Base-by-base conservation (phyloP, 2,113 vertebrate species). In the Phainopepla nitens region DNA sequence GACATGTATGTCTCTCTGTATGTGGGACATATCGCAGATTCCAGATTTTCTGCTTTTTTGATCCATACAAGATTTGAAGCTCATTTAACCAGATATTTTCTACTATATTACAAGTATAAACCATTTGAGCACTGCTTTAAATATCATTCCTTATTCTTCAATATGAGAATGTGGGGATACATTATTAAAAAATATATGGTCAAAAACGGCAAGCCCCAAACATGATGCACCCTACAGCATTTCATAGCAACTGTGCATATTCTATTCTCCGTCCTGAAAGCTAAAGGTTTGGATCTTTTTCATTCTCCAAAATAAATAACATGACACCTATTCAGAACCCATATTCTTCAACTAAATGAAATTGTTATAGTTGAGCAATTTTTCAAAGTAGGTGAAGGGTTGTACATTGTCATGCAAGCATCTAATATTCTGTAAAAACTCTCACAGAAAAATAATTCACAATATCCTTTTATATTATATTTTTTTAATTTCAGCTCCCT, bases 51-150 rank as follows among this genome's bases (percentile, higher is more conserved):
- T 82, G 61, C 50, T 60, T 80, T 79, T 91, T 90, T 87, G 64
- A 96, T 94, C 68, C 69, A 72, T 39, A 50, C 19, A 66, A 88
- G 79, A 92, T 95, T 66, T 80, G 23, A 97, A 87, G 35, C 41
- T 77, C 31, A 24, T 73, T 93, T 82, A 82, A 64, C 35, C 47
- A 80, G 65, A 75, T 68, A 79, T 76, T 51, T 96, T 86, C 50
- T 65, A 29, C 44, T 83, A 41, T 47, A 78, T 76, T 86, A 49
- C 25, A 83, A 81, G 27, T 33, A 86, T 42, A n/a, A 15, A 47
- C 47, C 20, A 75, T 61, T 35, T 53, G 57, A 92, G 76, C 13
- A 10, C 41, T 50, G 25, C 36, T 70, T 84, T 64, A 90, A 83
- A 79, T 28, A 64, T 39, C 15, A 29, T 13, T 42, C 27, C 10